Evolutionary conservation across 2,113 vertebrate species (phyloP).

Genomic region (Oreochromis niloticus): DNA sequence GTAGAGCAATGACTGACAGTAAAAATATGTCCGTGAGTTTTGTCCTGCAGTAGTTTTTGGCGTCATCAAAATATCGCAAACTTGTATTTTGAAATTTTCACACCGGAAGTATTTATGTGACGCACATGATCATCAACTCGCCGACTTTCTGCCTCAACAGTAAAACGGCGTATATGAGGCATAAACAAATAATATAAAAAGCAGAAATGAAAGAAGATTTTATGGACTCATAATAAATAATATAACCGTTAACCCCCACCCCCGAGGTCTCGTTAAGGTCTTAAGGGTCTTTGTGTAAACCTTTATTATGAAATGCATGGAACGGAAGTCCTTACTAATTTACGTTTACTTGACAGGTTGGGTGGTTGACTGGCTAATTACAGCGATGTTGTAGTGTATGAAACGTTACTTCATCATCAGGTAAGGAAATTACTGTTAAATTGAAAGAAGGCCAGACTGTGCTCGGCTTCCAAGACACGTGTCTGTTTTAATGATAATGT

Average conservation of each 20-base stretch:
- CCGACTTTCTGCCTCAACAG: constrained; percentile 1
- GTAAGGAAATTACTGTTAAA: background rate
- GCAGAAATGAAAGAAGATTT: background rate
- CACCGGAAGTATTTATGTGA: background rate
- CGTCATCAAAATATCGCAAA: background rate
- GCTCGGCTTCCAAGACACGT: background rate
- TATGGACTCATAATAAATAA: background rate
- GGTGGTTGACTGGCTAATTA: background rate
- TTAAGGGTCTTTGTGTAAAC: background rate
- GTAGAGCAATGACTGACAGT: background rate
- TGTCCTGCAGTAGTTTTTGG: background rate
- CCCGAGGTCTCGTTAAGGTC: background rate
- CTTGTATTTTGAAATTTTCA: background rate
- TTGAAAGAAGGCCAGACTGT: background rate
- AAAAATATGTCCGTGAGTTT: background rate
- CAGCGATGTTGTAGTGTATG: background rate
- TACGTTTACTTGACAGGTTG: background rate
- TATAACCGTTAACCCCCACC: background rate
- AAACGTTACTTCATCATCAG: background rate
- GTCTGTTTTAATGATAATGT: background rate
- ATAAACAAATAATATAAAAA: background rate
- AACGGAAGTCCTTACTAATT: background rate
- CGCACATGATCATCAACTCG: background rate
- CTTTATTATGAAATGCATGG: background rate
- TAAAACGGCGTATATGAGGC: background rate